Base-by-base conservation (phyloP, 1,140 invertebrate genomes). In the Linepithema humile region DNA sequence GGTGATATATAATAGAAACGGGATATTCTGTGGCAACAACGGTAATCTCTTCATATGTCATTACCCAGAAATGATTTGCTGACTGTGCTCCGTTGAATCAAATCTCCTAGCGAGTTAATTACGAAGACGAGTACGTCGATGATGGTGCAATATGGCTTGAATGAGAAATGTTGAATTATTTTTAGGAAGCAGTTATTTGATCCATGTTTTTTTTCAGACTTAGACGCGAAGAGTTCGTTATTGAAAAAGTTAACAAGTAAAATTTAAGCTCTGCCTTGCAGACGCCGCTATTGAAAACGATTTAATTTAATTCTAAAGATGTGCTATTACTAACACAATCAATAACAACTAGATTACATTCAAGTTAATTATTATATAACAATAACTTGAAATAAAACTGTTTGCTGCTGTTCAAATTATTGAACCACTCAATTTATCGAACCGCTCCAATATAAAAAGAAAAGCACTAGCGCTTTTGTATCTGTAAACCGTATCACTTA, bases 131-230 rank as follows among this genome's bases (percentile, higher is more conserved):
- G 2, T 20, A 57, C 10, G 23, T 55, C 15, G 3, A 15, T 38
- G 23, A 70, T 38, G 6, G 0, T 38, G 7, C 10, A 55, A 57
- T 40, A 0, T 35, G 20, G 5, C 4, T 48, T 32, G 17, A 20
- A 12, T 64, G 35, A 40, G 32, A 64, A 64, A 40, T 7, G 10
- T 64, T 64, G 20, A 62, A 64, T 38, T 64, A n/a, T n/a, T n/a
- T n/a, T 23, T 64, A 23, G 62, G 15, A 64, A 64, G 62, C 59
- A 62, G n/a, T 64, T 40, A 38, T 64, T 64, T 9, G 35, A 64
- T 40, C 5, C 0, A 5, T 17, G 20, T 38, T 64, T 7, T 40
- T 40, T 23, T 40, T 40, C n/a, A 40, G 15, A 40, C 3, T 7
- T 23, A 64, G 40, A 2, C 4, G 32, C 15, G 32, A 20, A 35